Percentiles rank a stretch among this genome's conserved stretches.
phyloP scores from a whole-genome alignment of 2,113 vertebrate species.

The Vulpes lagopus region DNA sequence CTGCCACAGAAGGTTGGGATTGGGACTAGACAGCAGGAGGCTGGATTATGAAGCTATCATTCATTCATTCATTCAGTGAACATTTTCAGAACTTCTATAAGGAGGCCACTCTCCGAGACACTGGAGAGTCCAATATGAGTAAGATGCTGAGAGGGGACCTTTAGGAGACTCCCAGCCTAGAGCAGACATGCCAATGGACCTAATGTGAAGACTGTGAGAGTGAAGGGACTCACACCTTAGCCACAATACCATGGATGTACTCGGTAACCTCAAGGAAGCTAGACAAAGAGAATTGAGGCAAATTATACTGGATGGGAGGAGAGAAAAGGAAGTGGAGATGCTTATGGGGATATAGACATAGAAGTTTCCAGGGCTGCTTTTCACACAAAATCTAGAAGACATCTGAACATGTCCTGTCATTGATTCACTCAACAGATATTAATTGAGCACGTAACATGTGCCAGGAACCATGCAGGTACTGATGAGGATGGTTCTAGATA shows the following conservation, averaged over 20 bases:
- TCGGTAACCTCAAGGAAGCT: not conserved
- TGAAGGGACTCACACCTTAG: not conserved
- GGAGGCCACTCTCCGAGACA: not conserved
- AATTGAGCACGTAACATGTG: not conserved
- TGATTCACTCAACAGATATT: not conserved
- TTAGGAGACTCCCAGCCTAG: not conserved
- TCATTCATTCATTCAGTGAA: not conserved
- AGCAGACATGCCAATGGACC: not conserved
- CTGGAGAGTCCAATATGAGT: not conserved
- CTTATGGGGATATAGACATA: not conserved
- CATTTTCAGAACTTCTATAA: not conserved
- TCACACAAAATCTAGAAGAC: not conserved
- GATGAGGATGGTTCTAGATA: not conserved
- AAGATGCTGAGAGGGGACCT: not conserved
- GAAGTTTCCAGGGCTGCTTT: not conserved
- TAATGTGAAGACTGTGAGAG: accelerated
- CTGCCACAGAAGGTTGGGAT: not conserved
- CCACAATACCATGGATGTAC: not conserved
- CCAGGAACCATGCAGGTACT: not conserved
- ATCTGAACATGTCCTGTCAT: not conserved
- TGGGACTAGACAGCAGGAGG: not conserved
- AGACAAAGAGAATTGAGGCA: not conserved
- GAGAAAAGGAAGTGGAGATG: not conserved
- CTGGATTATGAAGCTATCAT: not conserved
- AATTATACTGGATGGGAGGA: not conserved